Percentiles rank a stretch among this genome's conserved stretches.
Evolutionary conservation across 2,888 invertebrate species (phyloP).

Genomic region (Acanthosoma haemorrhoidale): DNA sequence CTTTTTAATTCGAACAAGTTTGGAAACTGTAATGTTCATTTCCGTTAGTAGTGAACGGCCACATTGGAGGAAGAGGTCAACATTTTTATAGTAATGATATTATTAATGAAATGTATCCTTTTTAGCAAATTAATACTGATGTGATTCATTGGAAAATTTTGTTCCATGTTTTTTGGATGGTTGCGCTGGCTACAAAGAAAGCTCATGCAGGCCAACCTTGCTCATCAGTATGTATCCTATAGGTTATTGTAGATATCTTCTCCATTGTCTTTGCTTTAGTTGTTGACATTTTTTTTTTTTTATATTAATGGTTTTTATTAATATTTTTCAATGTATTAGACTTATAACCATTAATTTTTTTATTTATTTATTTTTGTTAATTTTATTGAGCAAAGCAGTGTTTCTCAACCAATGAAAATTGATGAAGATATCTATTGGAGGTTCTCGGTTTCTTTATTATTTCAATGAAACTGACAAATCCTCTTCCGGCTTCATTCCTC

Average conservation of each 20-base stretch:
- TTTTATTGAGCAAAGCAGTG: slow-evolving; percentile 22
- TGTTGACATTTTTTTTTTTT: slow-evolving; percentile 12
- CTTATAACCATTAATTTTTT: slow-evolving; percentile 6
- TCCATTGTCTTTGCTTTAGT: slow-evolving; percentile 25
- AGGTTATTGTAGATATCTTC: slow-evolving; percentile 25
- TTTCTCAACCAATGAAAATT: slow-evolving; percentile 19
- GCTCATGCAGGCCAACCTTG: slow-evolving; percentile 18
- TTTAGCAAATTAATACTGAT: slow-evolving; percentile 6
- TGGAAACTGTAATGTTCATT: background rate
- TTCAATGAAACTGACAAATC: background rate
- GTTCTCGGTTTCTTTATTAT: background rate
- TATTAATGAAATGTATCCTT: slow-evolving; percentile 10
- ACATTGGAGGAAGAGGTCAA: slow-evolving; percentile 12
- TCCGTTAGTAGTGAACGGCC: background rate
- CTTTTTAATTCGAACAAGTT: background rate
- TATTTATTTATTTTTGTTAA: background rate
- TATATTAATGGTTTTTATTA: slow-evolving; percentile 13
- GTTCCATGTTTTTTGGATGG: slow-evolving; percentile 25
- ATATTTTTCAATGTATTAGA: slow-evolving; percentile 13
- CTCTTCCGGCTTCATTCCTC: background rate
- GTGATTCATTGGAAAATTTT: slow-evolving; percentile 23
- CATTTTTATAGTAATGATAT: background rate
- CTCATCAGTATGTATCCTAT: slow-evolving; percentile 21
- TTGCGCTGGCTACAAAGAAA: slow-evolving; percentile 18
- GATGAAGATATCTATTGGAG: slow-evolving; percentile 21